phyloP scores from a whole-genome alignment of 1,140 invertebrate species.

The Bombus affinis region DNA sequence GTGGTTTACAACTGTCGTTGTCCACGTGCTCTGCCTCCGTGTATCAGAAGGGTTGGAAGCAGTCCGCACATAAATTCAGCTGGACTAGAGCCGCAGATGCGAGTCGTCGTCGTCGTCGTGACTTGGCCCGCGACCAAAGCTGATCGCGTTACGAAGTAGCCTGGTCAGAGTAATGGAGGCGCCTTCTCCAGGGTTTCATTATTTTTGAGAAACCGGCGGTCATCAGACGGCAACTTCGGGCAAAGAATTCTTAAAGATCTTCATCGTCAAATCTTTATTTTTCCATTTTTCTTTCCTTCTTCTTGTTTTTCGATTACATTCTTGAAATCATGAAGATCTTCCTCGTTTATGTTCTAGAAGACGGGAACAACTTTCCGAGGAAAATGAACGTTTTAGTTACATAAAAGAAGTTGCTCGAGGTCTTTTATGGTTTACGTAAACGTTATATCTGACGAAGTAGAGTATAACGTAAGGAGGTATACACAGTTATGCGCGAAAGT shows the following conservation, averaged over 20 bases:
- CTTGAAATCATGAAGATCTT: neutral
- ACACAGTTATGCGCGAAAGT: too few relatives aligned
- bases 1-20: constrained; percentile 42
- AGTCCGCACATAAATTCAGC: constrained; percentile 54
- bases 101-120: constrained; percentile 53
- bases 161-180: neutral
- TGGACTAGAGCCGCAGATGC: constrained; percentile 56
- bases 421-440: too few relatives aligned
- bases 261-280: neutral
- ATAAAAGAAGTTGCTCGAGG: neutral
- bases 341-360: too few relatives aligned
- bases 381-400: neutral
- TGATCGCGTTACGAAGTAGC: constrained; percentile 65
- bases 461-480: too few relatives aligned
- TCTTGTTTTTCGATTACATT: neutral
- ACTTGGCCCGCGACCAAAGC: constrained; percentile 60
- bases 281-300: neutral
- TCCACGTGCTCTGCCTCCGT: constrained; percentile 45
- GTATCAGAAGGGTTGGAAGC: constrained; percentile 48
- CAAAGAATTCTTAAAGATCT: neutral
- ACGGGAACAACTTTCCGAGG: too few relatives aligned
- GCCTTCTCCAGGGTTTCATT: constrained; percentile 42
- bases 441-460: too few relatives aligned
- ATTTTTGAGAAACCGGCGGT: constrained; percentile 32
- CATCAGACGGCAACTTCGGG: neutral